These are phyloP conservation scores for Serrognathus titanus DNA, from an alignment of 2,888 invertebrate genomes.

Conservation along the genomic window DNA sequence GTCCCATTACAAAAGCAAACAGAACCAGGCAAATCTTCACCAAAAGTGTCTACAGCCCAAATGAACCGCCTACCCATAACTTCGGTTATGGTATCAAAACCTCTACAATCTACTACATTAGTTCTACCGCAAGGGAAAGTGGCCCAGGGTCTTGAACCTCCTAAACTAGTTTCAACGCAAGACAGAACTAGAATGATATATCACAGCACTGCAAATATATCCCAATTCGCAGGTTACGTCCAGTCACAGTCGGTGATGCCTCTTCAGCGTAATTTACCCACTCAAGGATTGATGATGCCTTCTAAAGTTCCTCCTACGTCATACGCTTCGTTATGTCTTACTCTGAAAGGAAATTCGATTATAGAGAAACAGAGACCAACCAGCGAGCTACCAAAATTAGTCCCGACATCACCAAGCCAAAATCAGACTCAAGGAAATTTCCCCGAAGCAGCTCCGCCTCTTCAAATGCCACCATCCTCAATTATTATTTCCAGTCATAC, in stretches of 20 bases:
- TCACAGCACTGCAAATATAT: slow-evolving; percentile 12
- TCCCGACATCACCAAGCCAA: slow-evolving; percentile 17
- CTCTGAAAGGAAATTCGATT: slow-evolving; percentile 7
- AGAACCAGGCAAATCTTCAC: background rate
- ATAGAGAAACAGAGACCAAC: slow-evolving; percentile 11
- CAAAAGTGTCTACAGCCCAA: slow-evolving; percentile 6
- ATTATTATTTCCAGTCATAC: slow-evolving; percentile 19
- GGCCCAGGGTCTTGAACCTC: slow-evolving; percentile 39
- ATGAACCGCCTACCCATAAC: slow-evolving; percentile 53
- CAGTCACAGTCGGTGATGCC: slow-evolving; percentile 52
- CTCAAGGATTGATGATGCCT: slow-evolving; percentile 30
- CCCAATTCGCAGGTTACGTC: slow-evolving; percentile 22
- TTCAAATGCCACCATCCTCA: slow-evolving; percentile 17
- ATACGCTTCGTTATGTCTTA: slow-evolving; percentile 6
- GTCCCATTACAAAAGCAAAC: slow-evolving; percentile 8
- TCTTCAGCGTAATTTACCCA: slow-evolving; percentile 32
- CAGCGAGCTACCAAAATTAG: slow-evolving; percentile 23
- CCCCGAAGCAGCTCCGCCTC: slow-evolving; percentile 10
- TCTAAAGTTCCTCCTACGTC: slow-evolving; percentile 9
- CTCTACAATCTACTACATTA: slow-evolving; percentile 52
- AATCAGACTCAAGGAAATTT: slow-evolving; percentile 3
- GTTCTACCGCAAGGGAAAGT: slow-evolving; percentile 44
- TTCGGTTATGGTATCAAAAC: slow-evolving; percentile 58
- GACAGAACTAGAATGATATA: slow-evolving; percentile 24
- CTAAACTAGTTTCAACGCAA: slow-evolving; percentile 36